Evolutionary conservation across 2,888 invertebrate genomes (phyloP).

Genomic region (Lasioglossum marginatum): DNA sequence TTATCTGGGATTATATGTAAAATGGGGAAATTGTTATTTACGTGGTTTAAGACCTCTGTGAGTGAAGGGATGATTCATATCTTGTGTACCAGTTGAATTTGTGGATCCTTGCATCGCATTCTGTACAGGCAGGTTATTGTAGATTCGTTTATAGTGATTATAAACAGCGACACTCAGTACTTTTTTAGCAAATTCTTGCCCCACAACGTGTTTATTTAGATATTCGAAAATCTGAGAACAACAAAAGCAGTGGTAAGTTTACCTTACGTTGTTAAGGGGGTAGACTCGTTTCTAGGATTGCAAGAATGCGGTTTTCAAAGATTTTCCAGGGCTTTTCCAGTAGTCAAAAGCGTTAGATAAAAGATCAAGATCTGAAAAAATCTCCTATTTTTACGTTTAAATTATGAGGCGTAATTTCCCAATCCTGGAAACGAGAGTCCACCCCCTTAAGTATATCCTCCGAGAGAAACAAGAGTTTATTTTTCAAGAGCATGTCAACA

Average conservation of each 20-base stretch:
- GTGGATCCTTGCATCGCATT: conserved; percentile 75
- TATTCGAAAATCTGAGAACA: conserved; percentile 94
- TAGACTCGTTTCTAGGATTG: too few relatives aligned
- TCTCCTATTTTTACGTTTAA: too few relatives aligned
- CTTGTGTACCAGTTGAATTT: conserved; percentile 85
- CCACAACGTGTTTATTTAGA: conserved; percentile 98
- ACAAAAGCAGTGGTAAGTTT: not conserved
- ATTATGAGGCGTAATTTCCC: too few relatives aligned
- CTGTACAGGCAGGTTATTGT: conserved; percentile 92
- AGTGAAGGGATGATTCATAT: conserved; percentile 89
- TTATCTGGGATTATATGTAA: conserved; percentile 45
- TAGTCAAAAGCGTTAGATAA: too few relatives aligned
- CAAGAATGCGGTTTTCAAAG: too few relatives aligned
- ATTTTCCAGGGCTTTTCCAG: too few relatives aligned
- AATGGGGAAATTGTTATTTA: conserved; percentile 76
- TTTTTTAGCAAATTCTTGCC: conserved; percentile 98
- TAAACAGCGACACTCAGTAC: conserved; percentile 99
- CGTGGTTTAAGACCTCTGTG: conserved; percentile 88
- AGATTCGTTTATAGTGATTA: conserved; percentile 99
- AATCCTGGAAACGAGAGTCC: too few relatives aligned
- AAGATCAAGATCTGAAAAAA: too few relatives aligned
- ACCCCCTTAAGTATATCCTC: not conserved
- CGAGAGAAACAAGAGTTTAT: too few relatives aligned
- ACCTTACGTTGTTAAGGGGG: not conserved
- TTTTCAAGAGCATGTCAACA: too few relatives aligned